Percentiles rank a stretch among this genome's conserved stretches.
phyloP scores from a whole-genome alignment of 2,113 vertebrate species.

The Myxocyprinus asiaticus region DNA sequence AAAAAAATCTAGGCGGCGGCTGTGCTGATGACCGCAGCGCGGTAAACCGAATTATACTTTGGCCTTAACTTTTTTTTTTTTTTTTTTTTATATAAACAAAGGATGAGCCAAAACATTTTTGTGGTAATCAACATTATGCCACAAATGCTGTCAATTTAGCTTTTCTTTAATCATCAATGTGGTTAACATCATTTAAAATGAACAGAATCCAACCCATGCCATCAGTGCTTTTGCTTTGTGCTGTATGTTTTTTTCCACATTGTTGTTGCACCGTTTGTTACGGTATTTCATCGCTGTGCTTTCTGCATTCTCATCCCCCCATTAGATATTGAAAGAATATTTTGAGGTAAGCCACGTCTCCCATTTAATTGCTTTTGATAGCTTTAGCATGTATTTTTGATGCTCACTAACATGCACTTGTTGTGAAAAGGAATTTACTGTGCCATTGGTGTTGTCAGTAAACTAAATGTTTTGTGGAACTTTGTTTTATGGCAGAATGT shows the following conservation, averaged over 20 bases:
- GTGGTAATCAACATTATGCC: no score
- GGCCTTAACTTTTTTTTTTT: no score
- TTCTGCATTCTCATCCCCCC: constrained; percentile 86
- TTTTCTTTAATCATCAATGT: no score
- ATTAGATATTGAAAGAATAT: constrained; percentile 97
- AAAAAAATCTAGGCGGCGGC: no score
- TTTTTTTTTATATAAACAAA: no score
- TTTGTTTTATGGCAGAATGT: neutral
- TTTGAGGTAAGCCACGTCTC: constrained; percentile 94
- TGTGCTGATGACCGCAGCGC: no score
- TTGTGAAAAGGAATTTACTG: neutral
- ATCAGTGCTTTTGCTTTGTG: constrained; percentile 43
- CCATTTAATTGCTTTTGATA: constrained; percentile 77
- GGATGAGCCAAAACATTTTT: no score
- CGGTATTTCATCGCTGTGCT: constrained; percentile 88
- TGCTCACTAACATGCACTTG: constrained; percentile 58
- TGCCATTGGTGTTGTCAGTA: neutral
- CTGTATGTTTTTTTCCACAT: constrained; percentile 53
- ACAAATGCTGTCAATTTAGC: no score
- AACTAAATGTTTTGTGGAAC: neutral
- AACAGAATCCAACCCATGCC: constrained; percentile 17
- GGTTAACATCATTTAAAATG: neutral
- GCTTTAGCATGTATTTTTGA: constrained; percentile 61
- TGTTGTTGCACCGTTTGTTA: constrained; percentile 83
- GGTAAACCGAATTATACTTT: no score